Base-by-base conservation (phyloP, 1,140 invertebrate genomes). In the Ceratosolen fusciceps region DNA sequence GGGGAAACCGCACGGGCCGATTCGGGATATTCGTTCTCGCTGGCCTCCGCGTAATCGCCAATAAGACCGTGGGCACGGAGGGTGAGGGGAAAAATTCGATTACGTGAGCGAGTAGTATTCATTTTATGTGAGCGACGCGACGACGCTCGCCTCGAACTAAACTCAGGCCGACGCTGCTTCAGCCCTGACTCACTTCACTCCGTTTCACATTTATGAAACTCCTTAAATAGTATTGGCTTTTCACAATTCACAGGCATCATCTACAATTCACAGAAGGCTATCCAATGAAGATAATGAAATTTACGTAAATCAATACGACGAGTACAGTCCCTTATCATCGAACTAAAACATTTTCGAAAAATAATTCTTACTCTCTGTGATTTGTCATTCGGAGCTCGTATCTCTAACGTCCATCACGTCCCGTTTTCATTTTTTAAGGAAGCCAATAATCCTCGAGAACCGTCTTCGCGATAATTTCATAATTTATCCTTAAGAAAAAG, bases 141-240 rank as follows among this genome's bases (percentile, higher is more conserved):
- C 16, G 37, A 65, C 34, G 60, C 37, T 65, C n/a, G 34, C 60
- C 60, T 65, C 60, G 60, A 65, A 65, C 60, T 65, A 37, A 37
- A 65, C 60, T 37, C 7, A 65, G 34, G 37, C 19, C 34, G n/a
- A n/a, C n/a, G n/a, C n/a, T n/a, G n/a, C n/a, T 31, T 65, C 60
- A 65, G 21, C 60, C 31, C 60, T 65, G 60, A 65, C 60, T 65
- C 60, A 65, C 34, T 65, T 65, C 14, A n/a, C n/a, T n/a, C n/a
- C n/a, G n/a, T n/a, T n/a, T n/a, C n/a, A n/a, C n/a, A 65, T 65
- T 65, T 65, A 31, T 65, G 60, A 65, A 65, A 65, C 60, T 65
- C 60, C 60, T 65, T 65, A 65, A 65, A 65, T 65, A 65, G 60
- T 65, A 37, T 37, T 65, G 34, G 5, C 21, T 65, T 65, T 65